Conservation (phyloP, 1,140 invertebrate species). For the Ruditapes philippinarum region DNA sequence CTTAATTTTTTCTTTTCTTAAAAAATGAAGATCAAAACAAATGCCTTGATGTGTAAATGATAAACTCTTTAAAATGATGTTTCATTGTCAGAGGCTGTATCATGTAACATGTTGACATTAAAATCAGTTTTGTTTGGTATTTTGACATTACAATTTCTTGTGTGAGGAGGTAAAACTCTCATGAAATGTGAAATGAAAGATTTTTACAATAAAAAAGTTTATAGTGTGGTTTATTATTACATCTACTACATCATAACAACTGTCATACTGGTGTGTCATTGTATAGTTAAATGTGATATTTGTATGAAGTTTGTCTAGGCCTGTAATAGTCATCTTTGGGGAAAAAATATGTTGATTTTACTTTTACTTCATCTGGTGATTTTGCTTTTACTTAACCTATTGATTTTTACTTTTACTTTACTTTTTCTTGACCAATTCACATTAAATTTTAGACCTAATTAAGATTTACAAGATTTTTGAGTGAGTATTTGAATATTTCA, state of each 20-base stretch:
- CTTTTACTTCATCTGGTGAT: too few relatives aligned
- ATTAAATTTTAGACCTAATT: too few relatives aligned
- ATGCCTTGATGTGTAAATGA: background rate
- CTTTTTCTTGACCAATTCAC: too few relatives aligned
- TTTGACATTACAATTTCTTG: background rate
- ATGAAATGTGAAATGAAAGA: background rate
- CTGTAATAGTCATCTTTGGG: too few relatives aligned
- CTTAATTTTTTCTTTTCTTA: background rate
- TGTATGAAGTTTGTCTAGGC: too few relatives aligned
- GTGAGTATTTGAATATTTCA: too few relatives aligned
- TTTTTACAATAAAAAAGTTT: conserved; percentile 5
- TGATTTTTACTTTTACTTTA: too few relatives aligned
- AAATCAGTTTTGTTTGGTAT: background rate
- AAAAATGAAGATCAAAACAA: background rate
- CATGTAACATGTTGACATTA: background rate
- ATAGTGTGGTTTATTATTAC: background rate
- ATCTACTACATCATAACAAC: background rate
- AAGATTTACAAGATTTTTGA: too few relatives aligned
- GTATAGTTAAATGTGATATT: too few relatives aligned
- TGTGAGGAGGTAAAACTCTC: background rate
- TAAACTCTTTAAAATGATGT: background rate
- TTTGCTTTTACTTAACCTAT: too few relatives aligned
- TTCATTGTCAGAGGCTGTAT: background rate
- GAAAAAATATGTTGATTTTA: too few relatives aligned
- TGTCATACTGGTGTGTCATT: background rate